Conservation (phyloP, 2,113 vertebrate species). For the Sardina pilchardus region DNA sequence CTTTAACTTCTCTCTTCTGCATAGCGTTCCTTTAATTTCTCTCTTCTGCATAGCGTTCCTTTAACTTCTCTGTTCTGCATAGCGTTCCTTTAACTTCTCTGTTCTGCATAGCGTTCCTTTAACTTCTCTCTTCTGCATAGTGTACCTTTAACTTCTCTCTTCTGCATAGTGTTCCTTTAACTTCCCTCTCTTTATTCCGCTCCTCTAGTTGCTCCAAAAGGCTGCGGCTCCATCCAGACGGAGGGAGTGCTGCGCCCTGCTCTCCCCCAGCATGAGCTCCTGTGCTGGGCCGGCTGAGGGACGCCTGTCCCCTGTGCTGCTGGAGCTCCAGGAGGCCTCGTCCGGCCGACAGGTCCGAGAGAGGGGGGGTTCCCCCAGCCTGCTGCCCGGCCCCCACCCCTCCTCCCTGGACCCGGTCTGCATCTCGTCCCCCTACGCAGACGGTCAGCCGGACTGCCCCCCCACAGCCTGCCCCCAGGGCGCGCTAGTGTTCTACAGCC, state of each 20-base stretch:
- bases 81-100: no score
- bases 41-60: no score
- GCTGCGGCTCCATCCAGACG: neutral
- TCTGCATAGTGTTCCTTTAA: no score
- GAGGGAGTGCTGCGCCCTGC: neutral
- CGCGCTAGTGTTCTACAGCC: slow-evolving; percentile 81
- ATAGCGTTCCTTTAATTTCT: no score
- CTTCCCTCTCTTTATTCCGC: neutral
- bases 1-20: no score
- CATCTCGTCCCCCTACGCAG: slow-evolving; percentile 83
- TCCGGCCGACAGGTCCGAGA: no score
- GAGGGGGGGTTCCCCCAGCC: no score
- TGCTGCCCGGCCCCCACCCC: slow-evolving; percentile 77
- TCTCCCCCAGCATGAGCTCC: slow-evolving; percentile 58
- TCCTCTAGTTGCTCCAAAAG: neutral
- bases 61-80: no score
- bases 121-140: no score
- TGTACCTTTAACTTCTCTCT: no score
- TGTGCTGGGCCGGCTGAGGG: slow-evolving; percentile 70
- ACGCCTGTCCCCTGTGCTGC: slow-evolving; percentile 60
- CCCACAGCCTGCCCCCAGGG: slow-evolving; percentile 44
- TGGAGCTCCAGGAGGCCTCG: slow-evolving; percentile 74
- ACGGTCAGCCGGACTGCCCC: slow-evolving; percentile 79
- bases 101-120: no score
- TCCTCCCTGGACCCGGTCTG: slow-evolving; percentile 77